Evolutionary conservation across 2,888 invertebrate genomes (phyloP).

Genomic region (Cataglyphis altisquamis): DNA sequence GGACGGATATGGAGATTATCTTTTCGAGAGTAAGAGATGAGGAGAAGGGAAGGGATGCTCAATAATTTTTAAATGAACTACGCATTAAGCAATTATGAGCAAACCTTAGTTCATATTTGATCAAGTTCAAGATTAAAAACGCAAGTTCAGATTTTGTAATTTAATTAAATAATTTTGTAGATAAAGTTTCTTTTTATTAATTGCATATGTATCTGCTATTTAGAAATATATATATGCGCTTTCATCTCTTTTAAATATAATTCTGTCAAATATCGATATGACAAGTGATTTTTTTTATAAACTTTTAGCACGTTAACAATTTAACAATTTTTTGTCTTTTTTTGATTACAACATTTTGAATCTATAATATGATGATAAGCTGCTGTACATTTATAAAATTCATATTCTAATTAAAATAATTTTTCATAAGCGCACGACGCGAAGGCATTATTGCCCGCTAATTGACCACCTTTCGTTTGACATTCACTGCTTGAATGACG

Average conservation of each 20-base stretch:
- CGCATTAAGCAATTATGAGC: background rate
- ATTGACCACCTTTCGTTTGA: constrained; percentile 54
- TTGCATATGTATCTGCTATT: background rate
- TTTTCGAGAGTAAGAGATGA: background rate
- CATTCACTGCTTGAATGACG: constrained; percentile 23
- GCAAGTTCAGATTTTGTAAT: background rate
- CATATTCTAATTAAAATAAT: background rate
- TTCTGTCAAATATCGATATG: background rate
- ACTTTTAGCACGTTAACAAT: background rate
- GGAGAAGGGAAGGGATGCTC: background rate
- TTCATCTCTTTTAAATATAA: background rate
- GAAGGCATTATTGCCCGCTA: background rate
- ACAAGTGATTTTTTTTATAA: background rate
- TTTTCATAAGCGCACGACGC: background rate
- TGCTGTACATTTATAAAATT: background rate
- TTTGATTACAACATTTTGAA: background rate
- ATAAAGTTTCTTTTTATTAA: background rate
- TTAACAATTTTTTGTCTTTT: background rate
- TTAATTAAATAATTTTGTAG: too few relatives aligned
- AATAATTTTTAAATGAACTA: background rate
- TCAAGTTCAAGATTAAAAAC: background rate
- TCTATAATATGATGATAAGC: background rate
- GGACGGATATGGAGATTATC: constrained; percentile 3
- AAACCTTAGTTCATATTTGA: background rate
- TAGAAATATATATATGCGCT: background rate